Evolutionary conservation across 1,140 invertebrate genomes (phyloP), one percentile per base, ranked within the genome.

Genomic region (Copidosoma floridanum): DNA sequence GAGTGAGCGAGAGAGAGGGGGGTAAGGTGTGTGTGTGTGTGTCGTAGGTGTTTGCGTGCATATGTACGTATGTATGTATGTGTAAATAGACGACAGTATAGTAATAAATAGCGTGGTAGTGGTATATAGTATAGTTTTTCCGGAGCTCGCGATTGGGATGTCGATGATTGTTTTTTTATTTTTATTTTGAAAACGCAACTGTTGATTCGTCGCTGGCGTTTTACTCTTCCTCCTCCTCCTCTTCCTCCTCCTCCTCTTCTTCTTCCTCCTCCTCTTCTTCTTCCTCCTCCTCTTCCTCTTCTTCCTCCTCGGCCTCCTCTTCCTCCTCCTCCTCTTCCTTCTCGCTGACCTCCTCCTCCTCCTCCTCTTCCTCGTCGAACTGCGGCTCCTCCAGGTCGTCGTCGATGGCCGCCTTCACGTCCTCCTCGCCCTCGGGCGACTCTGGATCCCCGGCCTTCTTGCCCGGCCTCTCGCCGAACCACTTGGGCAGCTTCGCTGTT

Each of bases 391-490:
- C 79, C 4, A 77, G 53, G 14, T 79, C 77, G 40, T 79, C 80
- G 38, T 86, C 86, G 65, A 84, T 88, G 52, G 85, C 85, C 32
- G 76, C 83, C 82, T 92, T 91, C 61, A 87, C 85, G 72, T 93
- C 91, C 74, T 93, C 91, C 76, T 93, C 91, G 65, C 91, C 92
- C 71, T 94, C 91, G 43, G 92, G 92, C 68, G 90, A 91, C 65
- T 94, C 92, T 65, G 88, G 87, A 61, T 92, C 92, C 63, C 89
- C 91, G 74, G 87, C 81, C 84, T 94, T 94, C 81, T 93, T 94
- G 84, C 92, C 92, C 62, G 93, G 92, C 81, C 92, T 85, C 82
- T 94, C 93, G 71, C 92, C 92, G 85, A 94, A 94, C 91, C 93
- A 95, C 80, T 94, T 95, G 68, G 92, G 92, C 79, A 94, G 83